Percentiles rank a stretch among this genome's conserved stretches.
Evolutionary conservation across 2,113 vertebrate genomes (phyloP).

Genomic region (Caloenas nicobarica): DNA sequence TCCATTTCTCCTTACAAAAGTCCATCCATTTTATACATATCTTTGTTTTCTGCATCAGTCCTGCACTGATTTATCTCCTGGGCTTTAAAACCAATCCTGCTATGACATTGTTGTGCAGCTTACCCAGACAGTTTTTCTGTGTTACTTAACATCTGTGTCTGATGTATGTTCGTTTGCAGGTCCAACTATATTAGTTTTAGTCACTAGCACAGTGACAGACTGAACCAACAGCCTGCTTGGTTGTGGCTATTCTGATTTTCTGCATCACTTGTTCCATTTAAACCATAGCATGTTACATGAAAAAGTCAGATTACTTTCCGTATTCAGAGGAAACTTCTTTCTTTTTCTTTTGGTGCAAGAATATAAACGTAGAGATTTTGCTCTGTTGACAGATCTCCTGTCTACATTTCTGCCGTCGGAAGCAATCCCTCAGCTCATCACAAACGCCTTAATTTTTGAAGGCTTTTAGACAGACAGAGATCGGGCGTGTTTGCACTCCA

Average conservation of each 20-base stretch:
- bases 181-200: not conserved
- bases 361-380: not conserved
- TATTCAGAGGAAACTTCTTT: not conserved
- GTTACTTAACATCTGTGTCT: not conserved
- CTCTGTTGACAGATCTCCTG: not conserved
- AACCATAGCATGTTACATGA: not conserved
- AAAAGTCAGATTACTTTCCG: not conserved
- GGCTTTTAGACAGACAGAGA: not conserved
- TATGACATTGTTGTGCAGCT: not conserved
- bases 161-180: not conserved
- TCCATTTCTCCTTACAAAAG: not conserved
- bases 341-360: not conserved
- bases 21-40: not conserved
- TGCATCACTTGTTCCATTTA: not conserved
- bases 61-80: not conserved
- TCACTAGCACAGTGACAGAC: not conserved
- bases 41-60: not conserved
- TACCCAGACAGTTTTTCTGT: not conserved
- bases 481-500: no score
- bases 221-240: not conserved
- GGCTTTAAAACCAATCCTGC: not conserved
- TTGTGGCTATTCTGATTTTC: not conserved
- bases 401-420: not conserved
- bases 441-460: not conserved
- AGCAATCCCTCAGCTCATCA: not conserved